Conservation (phyloP, 2,888 invertebrate species). For the Sminthurinus aureus region DNA sequence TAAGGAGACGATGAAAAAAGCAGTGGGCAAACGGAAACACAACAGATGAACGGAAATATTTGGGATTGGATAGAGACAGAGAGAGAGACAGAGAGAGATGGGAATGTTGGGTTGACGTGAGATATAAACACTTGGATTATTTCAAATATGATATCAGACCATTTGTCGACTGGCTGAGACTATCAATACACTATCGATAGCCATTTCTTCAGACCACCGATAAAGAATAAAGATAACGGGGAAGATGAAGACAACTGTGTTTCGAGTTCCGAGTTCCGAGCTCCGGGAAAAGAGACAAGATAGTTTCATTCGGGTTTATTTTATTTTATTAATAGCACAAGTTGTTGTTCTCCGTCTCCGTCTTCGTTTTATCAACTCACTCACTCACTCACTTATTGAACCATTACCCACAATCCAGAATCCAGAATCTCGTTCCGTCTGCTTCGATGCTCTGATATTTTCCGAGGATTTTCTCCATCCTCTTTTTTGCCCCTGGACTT, state of each 20-base stretch:
- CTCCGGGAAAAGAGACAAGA: background rate
- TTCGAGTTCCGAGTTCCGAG: too few relatives aligned
- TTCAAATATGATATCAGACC: constrained; percentile 8
- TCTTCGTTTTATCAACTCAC: constrained; percentile 11
- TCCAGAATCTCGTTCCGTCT: constrained; percentile 3
- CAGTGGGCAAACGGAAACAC: too few relatives aligned
- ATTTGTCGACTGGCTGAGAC: too few relatives aligned
- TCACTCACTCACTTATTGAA: constrained; percentile 3
- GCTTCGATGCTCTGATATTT: constrained; percentile 12
- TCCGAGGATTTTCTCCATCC: background rate
- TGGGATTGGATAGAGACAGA: background rate
- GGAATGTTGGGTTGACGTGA: constrained; percentile 15
- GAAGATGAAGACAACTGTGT: too few relatives aligned
- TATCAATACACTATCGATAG: background rate
- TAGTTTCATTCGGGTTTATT: background rate
- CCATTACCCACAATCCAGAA: background rate
- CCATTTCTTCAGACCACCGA: constrained; percentile 27
- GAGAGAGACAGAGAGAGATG: background rate
- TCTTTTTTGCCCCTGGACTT: background rate
- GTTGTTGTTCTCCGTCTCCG: too few relatives aligned
- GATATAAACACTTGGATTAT: constrained; percentile 38
- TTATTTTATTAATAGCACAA: background rate
- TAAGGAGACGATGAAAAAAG: too few relatives aligned
- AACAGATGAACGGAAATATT: background rate
- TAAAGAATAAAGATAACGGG: too few relatives aligned